Conservation (phyloP, 2,113 vertebrate genomes). For the Diadophis punctatus region DNA sequence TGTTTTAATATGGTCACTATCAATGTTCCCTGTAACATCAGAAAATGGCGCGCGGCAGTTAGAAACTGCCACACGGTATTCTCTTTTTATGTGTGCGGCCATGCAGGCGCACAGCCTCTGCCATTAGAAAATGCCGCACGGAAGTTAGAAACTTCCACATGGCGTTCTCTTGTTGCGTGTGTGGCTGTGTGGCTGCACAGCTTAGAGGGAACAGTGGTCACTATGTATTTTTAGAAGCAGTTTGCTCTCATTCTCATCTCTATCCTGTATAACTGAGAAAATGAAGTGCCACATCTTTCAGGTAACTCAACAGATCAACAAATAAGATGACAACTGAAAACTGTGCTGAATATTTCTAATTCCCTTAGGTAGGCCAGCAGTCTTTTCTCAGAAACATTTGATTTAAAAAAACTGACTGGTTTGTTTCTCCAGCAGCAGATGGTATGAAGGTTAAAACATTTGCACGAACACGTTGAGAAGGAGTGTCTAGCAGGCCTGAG, state of each 20-base stretch:
- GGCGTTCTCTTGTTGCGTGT: too few species aligned
- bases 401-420: constrained; percentile 22
- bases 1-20: neutral
- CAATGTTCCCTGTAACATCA: too few species aligned
- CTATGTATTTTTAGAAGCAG: neutral
- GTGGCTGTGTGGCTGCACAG: too few species aligned
- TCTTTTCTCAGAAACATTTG: constrained; percentile 49
- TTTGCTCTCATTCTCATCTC: neutral
- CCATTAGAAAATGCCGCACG: too few species aligned
- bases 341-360: constrained; percentile 30
- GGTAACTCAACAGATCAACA: neutral
- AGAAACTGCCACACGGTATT: too few species aligned
- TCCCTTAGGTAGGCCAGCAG: constrained; percentile 41
- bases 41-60: too few species aligned
- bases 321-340: fast-evolving
- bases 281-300: neutral
- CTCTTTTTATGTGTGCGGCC: too few species aligned
- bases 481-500: constrained; percentile 66
- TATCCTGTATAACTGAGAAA: neutral
- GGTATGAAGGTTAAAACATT: constrained; percentile 46
- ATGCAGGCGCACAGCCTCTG: too few species aligned
- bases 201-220: too few species aligned
- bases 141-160: too few species aligned
- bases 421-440: constrained; percentile 65
- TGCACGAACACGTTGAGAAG: constrained; percentile 62